Base-by-base conservation (phyloP, 2,888 invertebrate genomes). In the Sinelater perroti region DNA sequence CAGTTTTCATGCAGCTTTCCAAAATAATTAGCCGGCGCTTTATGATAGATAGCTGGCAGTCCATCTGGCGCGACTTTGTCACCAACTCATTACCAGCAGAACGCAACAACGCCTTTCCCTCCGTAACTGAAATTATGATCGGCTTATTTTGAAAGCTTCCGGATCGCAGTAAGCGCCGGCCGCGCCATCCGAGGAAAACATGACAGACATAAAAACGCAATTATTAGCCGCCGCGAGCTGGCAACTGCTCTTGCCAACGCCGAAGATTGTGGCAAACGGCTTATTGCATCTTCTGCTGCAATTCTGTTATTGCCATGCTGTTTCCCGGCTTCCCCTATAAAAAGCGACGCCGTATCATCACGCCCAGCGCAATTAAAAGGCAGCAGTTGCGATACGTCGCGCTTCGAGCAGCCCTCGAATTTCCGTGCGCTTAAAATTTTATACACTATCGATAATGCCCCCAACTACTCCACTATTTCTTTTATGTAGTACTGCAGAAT, bases 1-100 rank as follows among this genome's bases (percentile, higher is more conserved):
- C 30, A 30, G 14, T 55, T 54, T 46, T 54, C 30, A 54, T 24
- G 24, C 31, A 40, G 30, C 31, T 55, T 55, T 17, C 18, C 28
- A 31, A 55, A 53, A 33, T 45, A 47, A 55, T 40, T 40, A 40
- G 40, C 24, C 14, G 8, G 5, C 40, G n/a, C 24, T 40, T 40
- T 40, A 40, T 40, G 24, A 24, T 20, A 40, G 21, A 40, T 40
- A 24, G 24, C 40, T 40, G 11, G 40, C 21, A 40, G 24, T 20
- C 40, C 40, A 40, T 24, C 24, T 40, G 40, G 40, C 14, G 40
- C 40, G 10, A 40, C 16, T 35, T 35, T 38, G 20, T 24, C 40
- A n/a, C 5, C 40, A 13, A 10, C 21, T 16, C 6, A 10, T 8
- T 26, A 10, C 18, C 14, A 33, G 21, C 11, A 17, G 24, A 40